A percentile compares a stretch with the other conserved stretches of the same genome.
These are phyloP conservation scores for Myiotriccus ornatus DNA, from an alignment of 2,797 vertebrate genomes.

Conservation along the genomic window DNA sequence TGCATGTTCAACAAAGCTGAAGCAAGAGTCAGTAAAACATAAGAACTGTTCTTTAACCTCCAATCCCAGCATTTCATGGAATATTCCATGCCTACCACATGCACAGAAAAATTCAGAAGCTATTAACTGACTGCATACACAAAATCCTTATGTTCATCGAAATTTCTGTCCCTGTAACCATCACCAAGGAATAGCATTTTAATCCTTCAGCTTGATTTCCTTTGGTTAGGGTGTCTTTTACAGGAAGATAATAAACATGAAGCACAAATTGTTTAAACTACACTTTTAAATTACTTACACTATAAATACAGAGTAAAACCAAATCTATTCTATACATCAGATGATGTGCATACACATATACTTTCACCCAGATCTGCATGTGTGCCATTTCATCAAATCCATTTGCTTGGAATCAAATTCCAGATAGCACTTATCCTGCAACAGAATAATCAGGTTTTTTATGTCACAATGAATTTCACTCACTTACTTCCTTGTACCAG, in stretches of 20 bases:
- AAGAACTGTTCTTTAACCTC: background rate
- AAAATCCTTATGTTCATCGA: background rate
- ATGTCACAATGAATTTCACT: background rate
- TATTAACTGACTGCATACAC: background rate
- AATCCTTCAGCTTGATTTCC: background rate
- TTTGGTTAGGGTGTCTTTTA: background rate
- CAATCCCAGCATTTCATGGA: background rate
- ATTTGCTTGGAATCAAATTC: background rate
- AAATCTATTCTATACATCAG: background rate
- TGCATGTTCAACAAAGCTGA: background rate
- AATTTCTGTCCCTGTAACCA: background rate
- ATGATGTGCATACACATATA: background rate
- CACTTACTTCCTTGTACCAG: background rate
- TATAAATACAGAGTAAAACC: background rate
- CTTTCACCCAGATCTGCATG: background rate
- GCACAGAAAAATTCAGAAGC: background rate
- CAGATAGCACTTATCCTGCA: background rate
- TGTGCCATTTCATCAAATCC: background rate
- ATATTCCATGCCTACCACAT: background rate
- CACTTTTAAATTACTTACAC: background rate
- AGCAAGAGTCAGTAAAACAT: background rate
- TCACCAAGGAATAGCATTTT: background rate
- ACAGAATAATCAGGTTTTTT: background rate
- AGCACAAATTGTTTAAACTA: background rate
- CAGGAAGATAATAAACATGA: background rate